Conservation (phyloP, 2,888 invertebrate species). For the Ichneumoninae sp. region DNA sequence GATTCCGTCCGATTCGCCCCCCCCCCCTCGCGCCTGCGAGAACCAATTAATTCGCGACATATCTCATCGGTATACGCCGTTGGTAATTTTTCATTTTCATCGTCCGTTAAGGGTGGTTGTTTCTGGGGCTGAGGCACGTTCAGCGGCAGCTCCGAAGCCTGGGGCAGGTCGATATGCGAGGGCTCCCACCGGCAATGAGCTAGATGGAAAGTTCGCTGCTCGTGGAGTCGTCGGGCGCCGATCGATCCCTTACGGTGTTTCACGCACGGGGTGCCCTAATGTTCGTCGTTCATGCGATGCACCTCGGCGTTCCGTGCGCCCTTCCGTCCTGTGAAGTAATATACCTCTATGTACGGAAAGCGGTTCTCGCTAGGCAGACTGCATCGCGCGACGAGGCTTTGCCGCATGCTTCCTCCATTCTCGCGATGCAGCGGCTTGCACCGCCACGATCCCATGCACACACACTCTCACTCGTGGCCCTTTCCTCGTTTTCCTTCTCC, state of each 20-base stretch:
- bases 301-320: slow-evolving; percentile 57
- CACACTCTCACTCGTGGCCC: slow-evolving; percentile 25
- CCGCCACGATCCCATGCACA: slow-evolving; percentile 32
- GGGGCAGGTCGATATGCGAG: slow-evolving; percentile 58
- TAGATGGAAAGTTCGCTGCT: slow-evolving; percentile 51
- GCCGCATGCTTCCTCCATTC: slow-evolving; percentile 19
- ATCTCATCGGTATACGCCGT: slow-evolving; percentile 43
- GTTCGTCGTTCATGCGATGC: slow-evolving; percentile 71
- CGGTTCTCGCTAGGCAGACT: slow-evolving; percentile 2
- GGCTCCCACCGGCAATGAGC: slow-evolving; percentile 26
- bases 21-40: neutral
- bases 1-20: neutral
- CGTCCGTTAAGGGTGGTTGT: slow-evolving; percentile 20
- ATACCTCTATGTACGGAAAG: slow-evolving; percentile 30
- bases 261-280: slow-evolving; percentile 70
- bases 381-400: slow-evolving; percentile 30
- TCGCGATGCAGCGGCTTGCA: slow-evolving; percentile 40
- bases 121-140: slow-evolving; percentile 43
- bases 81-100: slow-evolving; percentile 63
- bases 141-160: slow-evolving; percentile 25
- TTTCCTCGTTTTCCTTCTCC: slow-evolving; percentile 13
- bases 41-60: slow-evolving; percentile 60
- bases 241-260: slow-evolving; percentile 69
- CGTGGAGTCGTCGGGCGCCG: slow-evolving; percentile 53
- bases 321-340: slow-evolving; percentile 37